Base-by-base conservation (phyloP, 2,888 invertebrate species). In the Mesoligia furuncula region DNA sequence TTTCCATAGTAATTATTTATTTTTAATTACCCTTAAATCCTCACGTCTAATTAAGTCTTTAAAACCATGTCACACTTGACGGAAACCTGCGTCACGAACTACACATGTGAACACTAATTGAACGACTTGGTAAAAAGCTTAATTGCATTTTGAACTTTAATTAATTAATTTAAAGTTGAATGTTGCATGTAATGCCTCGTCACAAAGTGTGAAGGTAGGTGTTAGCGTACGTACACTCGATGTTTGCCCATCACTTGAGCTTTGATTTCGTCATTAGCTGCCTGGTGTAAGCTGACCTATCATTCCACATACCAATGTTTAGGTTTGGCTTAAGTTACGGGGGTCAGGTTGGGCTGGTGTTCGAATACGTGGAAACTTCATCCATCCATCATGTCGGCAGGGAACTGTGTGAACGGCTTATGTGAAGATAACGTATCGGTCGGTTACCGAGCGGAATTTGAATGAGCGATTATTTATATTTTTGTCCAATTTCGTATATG, bases 191-290 rank as follows among this genome's bases (percentile, higher is more conserved):
- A 84, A 85, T 88, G 81, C 81, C 72, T 80, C 67, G 85, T 83
- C 82, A 81, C 74, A 87, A 74, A 82, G 51, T 79, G 82, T 86
- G 70, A 81, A 64, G 73, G 79, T 74, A 81, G 83, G 86, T 82
- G 85, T 85, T 83, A 72, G 65, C 24, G 67, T 76, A 75, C 70
- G 67, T 76, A 75, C 72, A 80, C 82, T 77, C 77, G 80, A 83
- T 90, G 91, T 91, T 92, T 90, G 85, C 85, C 76, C 86, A 88
- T 87, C 89, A 88, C 90, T 90, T 86, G 86, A 90, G 90, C 89
- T 91, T 90, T 90, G 88, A 90, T 92, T 93, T 92, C 90, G 87
- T 90, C 87, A 90, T 86, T 86, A 88, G 75, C 61, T 65, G 69
- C 73, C 92, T 90, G 89, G 51, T 78, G 27, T 89, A 87, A 84